Base-by-base conservation (phyloP, 2,888 invertebrate genomes). In the Rhingia campestris region DNA sequence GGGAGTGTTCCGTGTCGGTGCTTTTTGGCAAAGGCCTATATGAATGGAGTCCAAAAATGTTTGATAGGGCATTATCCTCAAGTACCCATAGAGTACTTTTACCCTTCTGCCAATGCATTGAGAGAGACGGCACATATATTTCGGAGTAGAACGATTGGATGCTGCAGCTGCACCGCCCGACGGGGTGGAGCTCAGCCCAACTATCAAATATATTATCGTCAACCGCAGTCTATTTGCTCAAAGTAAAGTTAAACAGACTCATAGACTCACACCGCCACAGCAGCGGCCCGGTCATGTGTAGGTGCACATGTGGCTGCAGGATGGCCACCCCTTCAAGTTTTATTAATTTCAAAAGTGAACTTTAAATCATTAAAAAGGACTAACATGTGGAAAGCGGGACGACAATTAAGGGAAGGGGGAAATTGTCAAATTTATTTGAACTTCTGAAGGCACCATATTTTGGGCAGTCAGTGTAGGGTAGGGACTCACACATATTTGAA, bases 51-150 rank as follows among this genome's bases (percentile, higher is more conserved):
- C 82, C 82, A 82, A 82, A 82, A 82, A 79, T 82, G 30, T 79
- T 82, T 79, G 82, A 82, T 82, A 82, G 82, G 79, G 79, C 79
- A 82, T 82, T 82, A 82, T 82, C 82, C 82, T 82, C 79, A 73
- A 73, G 82, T 79, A 79, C 77, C 63, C 51, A 22, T 22, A 70
- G 30, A 59, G 45, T 56, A 43, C 66, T 64, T 53, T 33, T 32
- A 53, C n/a, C 41, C 33, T 43, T 39, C 35, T 69, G 37, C 51
- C n/a, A 49, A n/a, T 67, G 64, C 61, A 74, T 53, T 53, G 39
- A 74, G 54, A 74, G 54, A 33, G 32, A 35, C 32, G 51, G 51
- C n/a, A 61, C 7, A 45, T 10, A 10, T 39, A 39, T 47, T 61
- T 30, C 32, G 45, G 61, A 22, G 22, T 22, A 6, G 22, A 3